Conservation (phyloP, 2,113 vertebrate genomes). For the Lagopus muta region DNA sequence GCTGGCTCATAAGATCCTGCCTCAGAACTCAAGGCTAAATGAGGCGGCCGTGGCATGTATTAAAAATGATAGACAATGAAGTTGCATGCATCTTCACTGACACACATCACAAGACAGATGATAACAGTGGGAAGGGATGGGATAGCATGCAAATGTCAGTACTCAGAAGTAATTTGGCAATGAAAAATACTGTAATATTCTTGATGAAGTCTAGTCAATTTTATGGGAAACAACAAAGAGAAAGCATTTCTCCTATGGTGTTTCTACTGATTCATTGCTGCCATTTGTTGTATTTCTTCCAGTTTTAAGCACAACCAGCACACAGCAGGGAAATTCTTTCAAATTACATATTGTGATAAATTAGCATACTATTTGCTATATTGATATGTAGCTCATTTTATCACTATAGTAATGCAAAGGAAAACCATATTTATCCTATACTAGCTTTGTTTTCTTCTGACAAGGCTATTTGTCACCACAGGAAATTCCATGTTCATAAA, state of each 20-base stretch:
- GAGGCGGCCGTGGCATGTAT: neutral
- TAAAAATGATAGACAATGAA: neutral
- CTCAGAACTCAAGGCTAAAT: fast-evolving
- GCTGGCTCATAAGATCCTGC: neutral
- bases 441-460: neutral
- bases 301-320: neutral
- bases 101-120: neutral
- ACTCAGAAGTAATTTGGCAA: neutral
- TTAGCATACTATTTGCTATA: slow-evolving; percentile 1
- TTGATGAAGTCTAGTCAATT: slow-evolving; percentile 15
- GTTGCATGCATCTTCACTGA: neutral
- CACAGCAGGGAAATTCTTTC: slow-evolving; percentile 39
- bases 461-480: neutral
- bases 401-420: neutral
- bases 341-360: slow-evolving; percentile 9
- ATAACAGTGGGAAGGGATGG: neutral
- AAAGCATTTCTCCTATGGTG: neutral
- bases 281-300: neutral
- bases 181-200: slow-evolving; percentile 14
- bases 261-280: neutral
- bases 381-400: slow-evolving; percentile 30
- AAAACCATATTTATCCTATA: neutral
- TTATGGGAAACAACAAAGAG: slow-evolving; percentile 22
- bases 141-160: neutral
- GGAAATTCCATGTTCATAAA: slow-evolving; percentile 32